Percentiles rank a stretch among this genome's conserved stretches.
These are phyloP conservation scores for Petrolisthes manimaculis DNA, from an alignment of 2,888 invertebrate species.

Conservation along the genomic window DNA sequence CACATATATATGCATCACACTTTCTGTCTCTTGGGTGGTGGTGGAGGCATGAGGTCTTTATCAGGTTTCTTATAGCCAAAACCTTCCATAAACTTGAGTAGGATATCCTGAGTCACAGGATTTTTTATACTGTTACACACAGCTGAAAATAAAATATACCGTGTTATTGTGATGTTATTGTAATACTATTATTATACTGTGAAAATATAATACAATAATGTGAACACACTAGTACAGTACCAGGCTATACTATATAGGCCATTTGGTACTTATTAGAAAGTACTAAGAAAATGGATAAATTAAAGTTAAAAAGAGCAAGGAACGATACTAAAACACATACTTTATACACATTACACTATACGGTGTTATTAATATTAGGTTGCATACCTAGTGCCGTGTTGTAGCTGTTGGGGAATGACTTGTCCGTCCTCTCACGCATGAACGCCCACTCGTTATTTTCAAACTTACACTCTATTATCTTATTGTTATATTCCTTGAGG, in stretches of 20 bases:
- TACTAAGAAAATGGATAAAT: background rate
- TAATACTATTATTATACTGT: background rate
- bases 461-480: conserved; percentile 94
- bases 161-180: background rate
- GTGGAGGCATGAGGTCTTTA: conserved; percentile 80
- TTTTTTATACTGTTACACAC: conserved; percentile 84
- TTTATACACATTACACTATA: conserved; percentile 29
- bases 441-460: conserved; percentile 84
- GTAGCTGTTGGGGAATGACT: conserved; percentile 92
- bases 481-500: conserved; percentile 84
- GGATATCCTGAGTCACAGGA: conserved; percentile 87
- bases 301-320: background rate
- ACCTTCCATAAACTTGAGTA: conserved; percentile 81
- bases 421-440: conserved; percentile 96
- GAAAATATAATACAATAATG: background rate
- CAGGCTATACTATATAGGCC: background rate
- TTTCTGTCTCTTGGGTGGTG: conserved; percentile 67
- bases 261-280: background rate
- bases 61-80: conserved; percentile 72
- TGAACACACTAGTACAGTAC: background rate
- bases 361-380: conserved; percentile 56
- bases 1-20: background rate
- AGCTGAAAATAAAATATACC: conserved; percentile 72
- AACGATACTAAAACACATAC: background rate
- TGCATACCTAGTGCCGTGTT: conserved; percentile 83